Evolutionary conservation across 2,113 vertebrate species (phyloP), one percentile per base, ranked within the genome.

Genomic region (Thryonomys swinderianus): DNA sequence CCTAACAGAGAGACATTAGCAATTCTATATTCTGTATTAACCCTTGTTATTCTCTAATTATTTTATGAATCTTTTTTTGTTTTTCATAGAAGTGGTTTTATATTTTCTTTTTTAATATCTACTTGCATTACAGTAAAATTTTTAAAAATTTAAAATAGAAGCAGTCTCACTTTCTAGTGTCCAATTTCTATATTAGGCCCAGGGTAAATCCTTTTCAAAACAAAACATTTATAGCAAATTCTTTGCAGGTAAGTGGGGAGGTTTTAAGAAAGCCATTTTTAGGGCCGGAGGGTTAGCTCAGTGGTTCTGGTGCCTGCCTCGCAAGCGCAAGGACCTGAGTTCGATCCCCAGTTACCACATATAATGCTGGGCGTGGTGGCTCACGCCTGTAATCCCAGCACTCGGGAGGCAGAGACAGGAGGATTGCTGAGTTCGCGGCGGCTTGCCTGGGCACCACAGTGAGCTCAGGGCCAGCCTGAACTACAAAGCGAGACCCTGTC

Each of bases 201-300:
- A 94, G 17, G 9, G 17, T n/a, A 4, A 90, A 73, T 11, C 17
- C n/a, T 62, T 79, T 20, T 42, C 71, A 37, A 18, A 14, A 93
- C 37, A 89, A 30, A 73, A 95, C 34, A 61, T 76, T 92, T 87
- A 71, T 67, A 94, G 40, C 17, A 88, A 89, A 57, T 84, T 34
- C 7, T 23, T 83, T 61, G 34, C 93, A 84, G 12, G 64, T 48
- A 59, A 90, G 45, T 7, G 45, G 45, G 69, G 20, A 93, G 10
- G 85, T 71, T 91, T 81, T 85, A 61, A 90, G 40, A 45, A 69
- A 74, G 32, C 83, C 61, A 34, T 37, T 94, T 96, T 92, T 94
- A 85, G 62, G n/a, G n/a, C n/a, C n/a, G n/a, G n/a, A n/a, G n/a
- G n/a, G n/a, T n/a, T n/a, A n/a, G n/a, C n/a, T n/a, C n/a, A n/a